Evolutionary conservation across 92 coral and sea anemone species (phyloP).

Genomic region (Porites cylindrica): DNA sequence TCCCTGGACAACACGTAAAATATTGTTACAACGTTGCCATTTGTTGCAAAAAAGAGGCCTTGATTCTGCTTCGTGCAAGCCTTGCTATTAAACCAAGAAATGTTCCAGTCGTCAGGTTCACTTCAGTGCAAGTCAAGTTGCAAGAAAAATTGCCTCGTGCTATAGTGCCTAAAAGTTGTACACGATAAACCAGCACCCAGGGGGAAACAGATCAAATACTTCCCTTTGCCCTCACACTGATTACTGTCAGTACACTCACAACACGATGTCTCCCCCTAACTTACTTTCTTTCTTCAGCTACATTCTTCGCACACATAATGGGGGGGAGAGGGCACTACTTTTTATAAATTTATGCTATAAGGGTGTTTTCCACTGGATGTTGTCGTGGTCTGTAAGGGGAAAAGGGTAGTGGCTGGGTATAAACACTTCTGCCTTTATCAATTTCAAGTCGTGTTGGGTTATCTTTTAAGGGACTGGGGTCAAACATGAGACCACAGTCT

Average conservation of each 20-base stretch:
- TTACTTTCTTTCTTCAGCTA: slow-evolving; percentile 26
- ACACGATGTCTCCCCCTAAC: slow-evolving; percentile 31
- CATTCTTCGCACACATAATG: slow-evolving; percentile 11
- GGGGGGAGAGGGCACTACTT: slow-evolving; percentile 24
- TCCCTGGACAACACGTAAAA: slow-evolving; percentile 32
- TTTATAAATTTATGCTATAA: not conserved
- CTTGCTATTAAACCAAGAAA: too few relatives aligned
- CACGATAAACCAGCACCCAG: too few relatives aligned
- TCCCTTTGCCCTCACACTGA: slow-evolving; percentile 3
- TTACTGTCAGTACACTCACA: slow-evolving; percentile 21
- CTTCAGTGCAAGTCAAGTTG: too few relatives aligned
- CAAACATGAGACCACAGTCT: slow-evolving; percentile 20
- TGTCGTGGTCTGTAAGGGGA: slow-evolving; percentile 30
- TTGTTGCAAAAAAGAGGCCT: too few relatives aligned
- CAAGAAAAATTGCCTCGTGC: too few relatives aligned
- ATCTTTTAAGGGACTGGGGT: not conserved
- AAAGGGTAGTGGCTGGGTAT: slow-evolving; percentile 35
- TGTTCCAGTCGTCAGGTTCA: too few relatives aligned
- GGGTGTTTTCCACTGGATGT: slow-evolving; percentile 25
- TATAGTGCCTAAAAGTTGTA: too few relatives aligned
- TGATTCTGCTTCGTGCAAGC: too few relatives aligned
- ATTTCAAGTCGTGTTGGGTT: too few relatives aligned
- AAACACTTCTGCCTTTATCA: slow-evolving; percentile 9
- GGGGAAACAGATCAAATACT: too few relatives aligned
- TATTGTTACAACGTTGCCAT: slow-evolving; percentile 32